phyloP scores from a whole-genome alignment of 2,888 invertebrate genomes.

The Pemphredon lugubris region DNA sequence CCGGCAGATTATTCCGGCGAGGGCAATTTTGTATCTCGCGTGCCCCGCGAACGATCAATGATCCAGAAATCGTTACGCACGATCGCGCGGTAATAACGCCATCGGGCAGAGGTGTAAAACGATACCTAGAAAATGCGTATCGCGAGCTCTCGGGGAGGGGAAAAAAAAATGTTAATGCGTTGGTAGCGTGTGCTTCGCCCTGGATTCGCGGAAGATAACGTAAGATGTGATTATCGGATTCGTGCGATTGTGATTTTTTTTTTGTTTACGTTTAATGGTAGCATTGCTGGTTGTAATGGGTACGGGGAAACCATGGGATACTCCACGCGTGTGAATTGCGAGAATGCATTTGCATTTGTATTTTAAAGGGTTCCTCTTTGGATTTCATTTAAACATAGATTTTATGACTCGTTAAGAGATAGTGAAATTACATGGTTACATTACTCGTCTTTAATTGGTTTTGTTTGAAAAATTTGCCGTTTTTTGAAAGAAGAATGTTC shows the following conservation, averaged over 20 bases:
- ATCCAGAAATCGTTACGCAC: conserved; percentile 59
- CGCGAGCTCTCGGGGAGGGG: neutral
- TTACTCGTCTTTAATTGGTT: too few relatives aligned
- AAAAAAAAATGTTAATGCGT: conserved; percentile 7
- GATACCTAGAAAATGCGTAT: conserved; percentile 36
- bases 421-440: too few relatives aligned
- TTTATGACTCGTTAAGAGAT: too few relatives aligned
- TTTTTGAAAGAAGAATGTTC: too few relatives aligned
- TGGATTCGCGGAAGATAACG: conserved; percentile 4
- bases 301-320: too few relatives aligned
- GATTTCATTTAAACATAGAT: too few relatives aligned
- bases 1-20: conserved; percentile 25
- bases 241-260: neutral
- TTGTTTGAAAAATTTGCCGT: too few relatives aligned
- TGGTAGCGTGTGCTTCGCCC: neutral
- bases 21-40: conserved; percentile 32
- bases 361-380: too few relatives aligned
- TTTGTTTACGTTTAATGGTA: neutral
- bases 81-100: conserved; percentile 51
- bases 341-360: too few relatives aligned
- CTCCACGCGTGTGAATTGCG: too few relatives aligned
- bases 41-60: conserved; percentile 36
- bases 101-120: conserved; percentile 17
- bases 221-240: neutral
- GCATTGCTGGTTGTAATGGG: neutral